Evolutionary conservation across 2,797 vertebrate species (phyloP).

Genomic region (Calcarius lapponicus): DNA sequence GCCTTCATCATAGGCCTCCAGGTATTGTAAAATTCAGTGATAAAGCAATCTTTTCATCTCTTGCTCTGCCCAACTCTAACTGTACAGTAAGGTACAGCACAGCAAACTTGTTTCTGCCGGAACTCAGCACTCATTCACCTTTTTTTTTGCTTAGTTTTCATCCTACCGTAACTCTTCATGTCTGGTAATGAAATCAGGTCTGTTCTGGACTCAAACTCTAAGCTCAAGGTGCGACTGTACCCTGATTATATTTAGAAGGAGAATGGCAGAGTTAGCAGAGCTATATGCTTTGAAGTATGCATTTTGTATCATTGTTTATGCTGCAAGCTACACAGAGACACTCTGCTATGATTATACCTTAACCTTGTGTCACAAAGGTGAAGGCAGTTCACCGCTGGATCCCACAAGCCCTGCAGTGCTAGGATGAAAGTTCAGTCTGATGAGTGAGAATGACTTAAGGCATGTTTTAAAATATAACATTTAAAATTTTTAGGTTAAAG

Average conservation of each 20-base stretch:
- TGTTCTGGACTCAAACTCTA: not conserved
- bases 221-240: not conserved
- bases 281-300: not conserved
- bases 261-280: not conserved
- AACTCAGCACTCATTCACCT: not conserved
- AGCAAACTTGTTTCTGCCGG: not conserved
- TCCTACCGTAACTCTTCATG: not conserved
- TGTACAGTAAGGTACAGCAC: not conserved
- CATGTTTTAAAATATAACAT: not conserved
- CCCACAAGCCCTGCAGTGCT: not conserved
- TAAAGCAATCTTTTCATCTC: slow-evolving; percentile 2
- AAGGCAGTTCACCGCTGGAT: not conserved
- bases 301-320: not conserved
- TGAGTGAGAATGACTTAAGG: not conserved
- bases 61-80: not conserved
- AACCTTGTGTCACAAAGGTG: not conserved
- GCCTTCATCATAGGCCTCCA: not conserved
- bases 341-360: not conserved
- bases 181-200: not conserved
- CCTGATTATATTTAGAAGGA: not conserved
- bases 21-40: slow-evolving; percentile 30
- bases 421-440: not conserved
- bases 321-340: not conserved
- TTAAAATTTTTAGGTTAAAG: not conserved
- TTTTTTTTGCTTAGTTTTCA: not conserved